A percentile compares a stretch with the other conserved stretches of the same genome.
Conservation (phyloP, 2,888 invertebrate species). For the Cosmia pyralina region DNA sequence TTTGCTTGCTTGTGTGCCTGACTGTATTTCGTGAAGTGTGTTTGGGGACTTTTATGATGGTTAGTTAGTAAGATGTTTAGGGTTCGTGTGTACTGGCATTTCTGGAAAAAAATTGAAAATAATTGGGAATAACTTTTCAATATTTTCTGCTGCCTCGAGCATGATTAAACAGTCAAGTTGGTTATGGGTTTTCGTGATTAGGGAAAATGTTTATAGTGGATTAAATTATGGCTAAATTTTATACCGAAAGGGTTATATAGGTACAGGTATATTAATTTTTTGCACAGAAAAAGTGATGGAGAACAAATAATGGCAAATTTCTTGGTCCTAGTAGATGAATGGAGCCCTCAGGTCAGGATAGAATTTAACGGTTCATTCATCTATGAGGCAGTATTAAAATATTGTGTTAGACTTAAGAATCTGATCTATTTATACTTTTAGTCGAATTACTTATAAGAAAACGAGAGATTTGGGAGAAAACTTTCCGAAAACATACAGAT, state of each 20-base stretch:
- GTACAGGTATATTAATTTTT: too few species aligned
- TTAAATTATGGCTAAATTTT: constrained; percentile 6
- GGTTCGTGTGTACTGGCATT: constrained; percentile 10
- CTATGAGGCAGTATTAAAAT: not conserved
- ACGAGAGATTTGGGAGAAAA: not conserved
- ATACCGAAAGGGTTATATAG: not conserved
- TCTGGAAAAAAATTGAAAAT: not conserved
- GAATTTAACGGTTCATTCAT: not conserved
- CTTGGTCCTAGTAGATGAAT: not conserved
- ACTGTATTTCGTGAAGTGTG: constrained; percentile 62
- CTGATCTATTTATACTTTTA: not conserved
- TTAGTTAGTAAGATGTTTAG: constrained; percentile 58
- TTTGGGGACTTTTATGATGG: constrained; percentile 62
- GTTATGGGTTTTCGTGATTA: not conserved
- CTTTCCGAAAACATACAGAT: not conserved
- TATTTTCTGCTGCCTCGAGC: not conserved
- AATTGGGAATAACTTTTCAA: not conserved
- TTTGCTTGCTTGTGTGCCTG: constrained; percentile 66
- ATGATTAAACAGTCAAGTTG: constrained; percentile 6
- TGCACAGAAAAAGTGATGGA: not conserved
- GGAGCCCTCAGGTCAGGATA: not conserved
- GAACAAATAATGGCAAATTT: not conserved
- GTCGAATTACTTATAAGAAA: not conserved
- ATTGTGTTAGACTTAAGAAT: not conserved
- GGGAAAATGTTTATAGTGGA: constrained; percentile 4